Conservation (phyloP, 2,888 invertebrate genomes). For the Lottia scabra region DNA sequence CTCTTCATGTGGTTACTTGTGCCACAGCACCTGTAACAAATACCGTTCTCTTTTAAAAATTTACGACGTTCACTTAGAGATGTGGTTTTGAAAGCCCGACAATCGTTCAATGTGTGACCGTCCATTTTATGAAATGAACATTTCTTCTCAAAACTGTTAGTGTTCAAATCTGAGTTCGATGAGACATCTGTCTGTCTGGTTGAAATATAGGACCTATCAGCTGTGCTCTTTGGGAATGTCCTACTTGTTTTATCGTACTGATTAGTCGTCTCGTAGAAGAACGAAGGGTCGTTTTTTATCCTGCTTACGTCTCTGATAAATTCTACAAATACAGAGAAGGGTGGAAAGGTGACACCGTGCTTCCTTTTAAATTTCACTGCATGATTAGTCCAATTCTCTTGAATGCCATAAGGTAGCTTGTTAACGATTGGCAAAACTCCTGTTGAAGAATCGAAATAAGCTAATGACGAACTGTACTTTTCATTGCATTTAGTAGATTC, state of each 20-base stretch:
- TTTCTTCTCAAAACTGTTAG: background rate
- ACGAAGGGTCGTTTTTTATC: conserved; percentile 31
- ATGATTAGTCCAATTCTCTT: conserved; percentile 34
- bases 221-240: background rate
- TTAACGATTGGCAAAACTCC: conserved; percentile 31
- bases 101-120: conserved; percentile 20
- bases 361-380: conserved; percentile 30
- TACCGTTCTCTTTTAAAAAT: conserved; percentile 8
- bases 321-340: conserved; percentile 31
- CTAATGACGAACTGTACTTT: conserved; percentile 20
- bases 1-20: conserved; percentile 16
- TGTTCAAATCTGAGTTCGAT: background rate
- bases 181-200: background rate
- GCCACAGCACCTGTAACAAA: conserved; percentile 29
- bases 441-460: conserved; percentile 32
- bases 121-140: background rate
- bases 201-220: background rate
- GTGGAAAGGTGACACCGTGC: conserved; percentile 30
- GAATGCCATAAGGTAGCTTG: conserved; percentile 35
- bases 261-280: conserved; percentile 12
- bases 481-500: conserved; percentile 27
- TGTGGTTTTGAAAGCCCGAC: conserved; percentile 15
- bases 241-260: background rate
- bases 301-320: conserved; percentile 29
- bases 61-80: conserved; percentile 13